Conservation (phyloP, 2,113 vertebrate species). For the Mus spicilegus region DNA sequence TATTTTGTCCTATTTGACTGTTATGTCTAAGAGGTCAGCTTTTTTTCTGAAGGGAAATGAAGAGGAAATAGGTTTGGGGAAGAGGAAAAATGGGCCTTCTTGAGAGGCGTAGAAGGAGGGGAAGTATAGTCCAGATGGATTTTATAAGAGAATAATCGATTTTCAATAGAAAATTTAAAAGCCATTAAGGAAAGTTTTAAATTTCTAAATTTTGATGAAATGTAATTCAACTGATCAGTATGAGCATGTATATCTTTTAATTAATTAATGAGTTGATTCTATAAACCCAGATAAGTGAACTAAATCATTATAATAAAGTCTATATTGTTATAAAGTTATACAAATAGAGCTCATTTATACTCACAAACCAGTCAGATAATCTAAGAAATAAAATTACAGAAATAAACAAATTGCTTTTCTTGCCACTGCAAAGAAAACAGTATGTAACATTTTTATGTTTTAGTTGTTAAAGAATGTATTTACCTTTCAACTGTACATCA, state of each 20-base stretch:
- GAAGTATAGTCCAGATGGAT: too few relatives aligned
- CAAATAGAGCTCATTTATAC: background rate
- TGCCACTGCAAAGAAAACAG: background rate
- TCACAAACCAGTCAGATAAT: background rate
- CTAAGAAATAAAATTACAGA: background rate
- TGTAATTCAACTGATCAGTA: background rate
- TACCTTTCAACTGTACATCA: too few relatives aligned
- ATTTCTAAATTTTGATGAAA: background rate
- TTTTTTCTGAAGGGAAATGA: too few relatives aligned
- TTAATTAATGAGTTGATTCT: background rate
- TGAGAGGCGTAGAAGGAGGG: too few relatives aligned
- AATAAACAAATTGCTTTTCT: background rate
- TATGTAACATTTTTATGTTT: background rate
- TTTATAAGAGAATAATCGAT: background rate
- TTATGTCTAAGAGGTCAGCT: too few relatives aligned
- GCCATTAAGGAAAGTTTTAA: background rate
- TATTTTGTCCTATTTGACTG: too few relatives aligned
- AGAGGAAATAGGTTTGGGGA: too few relatives aligned
- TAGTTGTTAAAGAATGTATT: too few relatives aligned
- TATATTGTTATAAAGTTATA: background rate
- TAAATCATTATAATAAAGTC: background rate
- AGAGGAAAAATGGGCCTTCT: too few relatives aligned
- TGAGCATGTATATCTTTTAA: background rate
- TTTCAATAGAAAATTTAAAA: background rate
- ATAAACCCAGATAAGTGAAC: background rate